Conservation (phyloP, 2,797 vertebrate genomes). For the Helicolenus hilgendorfi region DNA sequence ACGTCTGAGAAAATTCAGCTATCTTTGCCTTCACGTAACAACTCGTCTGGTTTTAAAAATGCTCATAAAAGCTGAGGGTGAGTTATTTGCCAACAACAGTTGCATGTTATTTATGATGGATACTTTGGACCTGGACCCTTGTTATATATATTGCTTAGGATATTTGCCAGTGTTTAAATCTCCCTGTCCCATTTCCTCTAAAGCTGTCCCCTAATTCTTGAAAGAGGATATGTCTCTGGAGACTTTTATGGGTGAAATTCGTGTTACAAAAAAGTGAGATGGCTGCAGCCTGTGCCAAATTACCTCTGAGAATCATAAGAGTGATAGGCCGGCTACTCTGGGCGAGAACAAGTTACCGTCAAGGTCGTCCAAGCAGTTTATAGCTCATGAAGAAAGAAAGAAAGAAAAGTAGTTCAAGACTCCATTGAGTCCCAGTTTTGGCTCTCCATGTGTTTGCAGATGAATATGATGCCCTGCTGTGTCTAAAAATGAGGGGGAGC, state of each 20-base stretch:
- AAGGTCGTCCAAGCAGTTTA: neutral
- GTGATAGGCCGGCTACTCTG: neutral
- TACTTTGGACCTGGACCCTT: neutral
- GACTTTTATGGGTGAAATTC: conserved; percentile 52
- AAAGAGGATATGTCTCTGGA: neutral
- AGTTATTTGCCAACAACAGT: neutral
- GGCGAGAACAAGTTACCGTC: neutral
- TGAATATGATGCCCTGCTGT: conserved; percentile 56
- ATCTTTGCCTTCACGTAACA: neutral
- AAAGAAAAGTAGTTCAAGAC: neutral
- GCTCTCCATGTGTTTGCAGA: conserved; percentile 49
- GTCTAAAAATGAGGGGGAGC: conserved; percentile 47
- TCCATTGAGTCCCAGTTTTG: neutral
- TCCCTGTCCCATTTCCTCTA: conserved; percentile 34
- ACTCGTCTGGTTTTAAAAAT: neutral
- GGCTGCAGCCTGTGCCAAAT: conserved; percentile 50
- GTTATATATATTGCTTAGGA: conserved; percentile 57
- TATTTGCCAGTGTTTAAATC: conserved; percentile 70
- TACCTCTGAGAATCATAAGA: conserved; percentile 46
- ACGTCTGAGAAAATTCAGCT: neutral
- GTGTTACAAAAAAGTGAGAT: conserved; percentile 20
- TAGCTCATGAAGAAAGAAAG: neutral
- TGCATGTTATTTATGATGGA: neutral
- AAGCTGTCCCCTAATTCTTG: neutral
- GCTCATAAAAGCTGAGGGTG: neutral